Evolutionary conservation across 2,888 invertebrate genomes (phyloP).

Genomic region (Mechanitis mazaeus): DNA sequence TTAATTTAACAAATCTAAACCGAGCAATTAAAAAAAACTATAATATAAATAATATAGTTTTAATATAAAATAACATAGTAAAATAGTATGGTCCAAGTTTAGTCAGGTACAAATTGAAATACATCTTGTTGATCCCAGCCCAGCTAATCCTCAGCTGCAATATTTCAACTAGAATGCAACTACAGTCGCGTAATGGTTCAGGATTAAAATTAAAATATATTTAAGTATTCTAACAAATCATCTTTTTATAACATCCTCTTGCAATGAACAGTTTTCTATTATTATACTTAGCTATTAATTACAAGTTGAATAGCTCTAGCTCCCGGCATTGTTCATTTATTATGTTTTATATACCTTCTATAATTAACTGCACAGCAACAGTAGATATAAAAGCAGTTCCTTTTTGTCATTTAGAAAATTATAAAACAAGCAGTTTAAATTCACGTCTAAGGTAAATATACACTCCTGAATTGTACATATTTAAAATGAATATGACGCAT

Average conservation of each 20-base stretch:
- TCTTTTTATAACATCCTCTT: conserved; percentile 2
- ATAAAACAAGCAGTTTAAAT: no score
- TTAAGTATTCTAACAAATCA: conserved; percentile 2
- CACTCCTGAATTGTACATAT: no score
- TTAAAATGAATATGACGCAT: conserved; percentile 4
- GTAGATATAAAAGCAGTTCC: no score
- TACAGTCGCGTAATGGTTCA: conserved; percentile 18
- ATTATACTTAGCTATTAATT: conserved; percentile 4
- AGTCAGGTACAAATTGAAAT: conserved; percentile 37
- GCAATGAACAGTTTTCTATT: conserved; percentile 2
- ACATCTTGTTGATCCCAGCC: conserved; percentile 38
- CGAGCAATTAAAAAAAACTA: no score
- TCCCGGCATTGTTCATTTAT: conserved; percentile 5
- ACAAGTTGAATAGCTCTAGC: conserved; percentile 1
- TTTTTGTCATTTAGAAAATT: no score
- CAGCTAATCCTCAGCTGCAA: conserved; percentile 44
- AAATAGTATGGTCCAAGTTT: conserved; percentile 11
- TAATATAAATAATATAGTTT: conserved; percentile 12
- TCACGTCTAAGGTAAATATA: no score
- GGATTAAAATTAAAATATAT: conserved; percentile 6
- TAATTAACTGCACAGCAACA: conserved; percentile 1
- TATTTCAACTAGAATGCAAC: conserved; percentile 49
- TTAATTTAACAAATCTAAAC: no score
- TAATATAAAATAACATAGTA: background rate
- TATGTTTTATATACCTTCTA: background rate